Base-by-base conservation (phyloP, 2,797 vertebrate species). In the Paedocypris micromegethes region DNA sequence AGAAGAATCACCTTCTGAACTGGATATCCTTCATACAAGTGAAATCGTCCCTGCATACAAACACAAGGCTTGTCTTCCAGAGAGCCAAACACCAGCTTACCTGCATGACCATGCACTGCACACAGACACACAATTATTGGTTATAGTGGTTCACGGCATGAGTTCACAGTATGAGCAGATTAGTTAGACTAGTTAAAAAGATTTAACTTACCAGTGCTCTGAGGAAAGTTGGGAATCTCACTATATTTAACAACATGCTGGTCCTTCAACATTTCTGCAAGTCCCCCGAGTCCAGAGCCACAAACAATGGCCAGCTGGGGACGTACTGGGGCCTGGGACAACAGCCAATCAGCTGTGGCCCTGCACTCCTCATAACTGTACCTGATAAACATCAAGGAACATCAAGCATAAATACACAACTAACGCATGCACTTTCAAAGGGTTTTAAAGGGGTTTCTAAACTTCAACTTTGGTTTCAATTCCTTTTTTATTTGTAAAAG, bases 41-140 rank as follows among this genome's bases (percentile, higher is more conserved):
- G 94, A 79, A 92, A 94, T 56, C 93, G 85, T 69, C 93, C 94
- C 77, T 93, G 87, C 93, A 95, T 94, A 82, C 92, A 91, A 68
- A 95, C 92, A 73, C 91, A 93, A 0, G 82, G 74, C 64, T 80
- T 90, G 63, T 87, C 92, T 51, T 86, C 90, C 41, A 95, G 78
- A 2, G 79, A 88, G 7, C 93, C 94, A 78, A 95, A 94, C 79
- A 93, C 90, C 75, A 96, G 76, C 8, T 65, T 85, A 2, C 93
- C 92, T 4, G 89, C 91, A 1, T 96, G 93, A 39, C 94, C 93
- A 38, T 81, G 83, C 75, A 94, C 93, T 92, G 83, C 38, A 67
- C 48, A 47, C 66, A 43, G 1, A 3, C 57, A 23, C 23, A 23
- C 23, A 23, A 23, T 23, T 23, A 23, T 23, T 23, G 23, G 58